phyloP scores from a whole-genome alignment of 2,113 vertebrate species.

The Ptyas mucosa region DNA sequence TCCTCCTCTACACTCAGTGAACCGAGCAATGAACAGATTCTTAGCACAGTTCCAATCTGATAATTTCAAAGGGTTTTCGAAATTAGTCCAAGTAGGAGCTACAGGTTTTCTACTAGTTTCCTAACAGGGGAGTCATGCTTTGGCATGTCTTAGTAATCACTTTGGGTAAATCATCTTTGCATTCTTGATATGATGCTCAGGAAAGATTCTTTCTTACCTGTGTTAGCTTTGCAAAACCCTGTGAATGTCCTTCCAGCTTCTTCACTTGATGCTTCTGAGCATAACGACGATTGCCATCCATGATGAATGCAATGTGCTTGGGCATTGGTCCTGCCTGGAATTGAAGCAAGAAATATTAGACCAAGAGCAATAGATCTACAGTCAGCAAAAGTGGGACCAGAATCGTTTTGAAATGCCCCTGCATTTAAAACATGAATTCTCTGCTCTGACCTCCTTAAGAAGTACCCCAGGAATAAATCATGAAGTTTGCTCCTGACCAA shows the following conservation, averaged over 20 bases:
- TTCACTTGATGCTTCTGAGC: conserved; percentile 88
- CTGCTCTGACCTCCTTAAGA: background rate
- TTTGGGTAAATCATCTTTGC: background rate
- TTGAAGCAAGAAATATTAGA: conserved; percentile 17
- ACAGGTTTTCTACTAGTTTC: background rate
- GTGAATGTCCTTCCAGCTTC: conserved; percentile 87
- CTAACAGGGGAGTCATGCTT: background rate
- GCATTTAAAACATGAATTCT: background rate
- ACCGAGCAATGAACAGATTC: background rate
- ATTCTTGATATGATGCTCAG: background rate
- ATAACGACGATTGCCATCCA: conserved; percentile 96
- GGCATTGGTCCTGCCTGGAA: conserved; percentile 92
- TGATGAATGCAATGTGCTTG: conserved; percentile 96
- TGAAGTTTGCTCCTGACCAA: background rate
- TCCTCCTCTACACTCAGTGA: background rate
- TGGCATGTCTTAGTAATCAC: background rate
- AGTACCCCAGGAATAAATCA: background rate
- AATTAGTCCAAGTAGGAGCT: background rate
- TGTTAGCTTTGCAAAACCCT: conserved; percentile 94
- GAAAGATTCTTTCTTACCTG: conserved; percentile 73
- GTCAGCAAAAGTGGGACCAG: background rate
- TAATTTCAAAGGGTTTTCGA: background rate
- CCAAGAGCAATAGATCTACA: background rate
- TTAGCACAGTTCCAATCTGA: background rate
- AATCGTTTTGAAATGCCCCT: background rate